Conservation (phyloP, 2,888 invertebrate species). For the Pollenia griseotomentosa region DNA sequence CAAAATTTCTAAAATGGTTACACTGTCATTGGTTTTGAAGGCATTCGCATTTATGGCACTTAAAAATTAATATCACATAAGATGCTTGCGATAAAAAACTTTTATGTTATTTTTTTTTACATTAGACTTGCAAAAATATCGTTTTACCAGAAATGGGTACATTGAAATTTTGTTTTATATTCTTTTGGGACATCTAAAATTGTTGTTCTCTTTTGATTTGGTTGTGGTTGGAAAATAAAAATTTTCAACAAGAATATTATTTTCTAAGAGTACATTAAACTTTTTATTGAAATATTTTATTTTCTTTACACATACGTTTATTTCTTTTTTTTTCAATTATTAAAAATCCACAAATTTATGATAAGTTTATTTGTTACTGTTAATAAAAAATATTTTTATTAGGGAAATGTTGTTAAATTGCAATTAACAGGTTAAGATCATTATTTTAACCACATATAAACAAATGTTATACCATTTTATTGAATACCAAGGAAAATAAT, state of each 20-base stretch:
- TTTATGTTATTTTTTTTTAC: constrained; percentile 8
- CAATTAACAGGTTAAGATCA: background rate
- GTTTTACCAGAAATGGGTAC: constrained; percentile 2
- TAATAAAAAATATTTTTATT: constrained; percentile 13
- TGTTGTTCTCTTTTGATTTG: background rate
- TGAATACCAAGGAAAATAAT: no score
- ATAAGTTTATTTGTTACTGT: background rate
- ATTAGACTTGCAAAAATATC: background rate
- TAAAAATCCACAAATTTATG: no score
- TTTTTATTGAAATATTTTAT: constrained; percentile 14
- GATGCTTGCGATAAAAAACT: constrained; percentile 13
- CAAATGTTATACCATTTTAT: no score
- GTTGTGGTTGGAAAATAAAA: background rate
- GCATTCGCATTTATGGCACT: constrained; percentile 10
- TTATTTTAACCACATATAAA: no score
- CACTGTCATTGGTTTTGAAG: background rate
- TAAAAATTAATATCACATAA: constrained; percentile 8
- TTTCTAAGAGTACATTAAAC: constrained; percentile 17
- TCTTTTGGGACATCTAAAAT: background rate
- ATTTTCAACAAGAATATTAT: constrained; percentile 13
- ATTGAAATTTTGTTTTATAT: constrained; percentile 9
- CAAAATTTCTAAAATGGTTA: no score
- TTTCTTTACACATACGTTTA: background rate
- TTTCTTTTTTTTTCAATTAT: background rate
- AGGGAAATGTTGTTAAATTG: background rate